Evolutionary conservation across 2,888 invertebrate species (phyloP).

Genomic region (Orthonevra nobilis): DNA sequence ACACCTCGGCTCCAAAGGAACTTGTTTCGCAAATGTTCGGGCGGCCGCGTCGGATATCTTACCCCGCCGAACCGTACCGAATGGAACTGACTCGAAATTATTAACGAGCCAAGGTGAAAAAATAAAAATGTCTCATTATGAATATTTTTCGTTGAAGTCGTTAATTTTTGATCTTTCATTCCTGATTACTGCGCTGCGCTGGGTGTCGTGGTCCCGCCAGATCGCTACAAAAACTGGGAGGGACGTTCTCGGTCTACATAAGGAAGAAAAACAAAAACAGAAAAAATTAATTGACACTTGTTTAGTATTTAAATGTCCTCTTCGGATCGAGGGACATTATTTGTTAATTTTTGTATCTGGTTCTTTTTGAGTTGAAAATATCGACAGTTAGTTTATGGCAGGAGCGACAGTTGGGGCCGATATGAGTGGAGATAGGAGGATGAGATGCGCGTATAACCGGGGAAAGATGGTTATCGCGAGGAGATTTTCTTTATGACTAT

Average conservation of each 20-base stretch:
- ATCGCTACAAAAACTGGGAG: background rate
- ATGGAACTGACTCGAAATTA: slow-evolving; percentile 66
- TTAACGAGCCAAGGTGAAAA: slow-evolving; percentile 68
- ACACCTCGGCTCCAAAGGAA: slow-evolving; percentile 41
- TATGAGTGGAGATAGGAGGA: slow-evolving; percentile 40
- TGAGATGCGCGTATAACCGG: slow-evolving; percentile 54
- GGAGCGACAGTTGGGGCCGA: slow-evolving; percentile 22
- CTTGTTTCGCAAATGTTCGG: slow-evolving; percentile 50
- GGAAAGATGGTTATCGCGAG: slow-evolving; percentile 57
- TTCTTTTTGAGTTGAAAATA: slow-evolving; percentile 18
- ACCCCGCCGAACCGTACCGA: too few species aligned
- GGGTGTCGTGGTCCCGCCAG: slow-evolving; percentile 20
- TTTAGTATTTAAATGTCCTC: slow-evolving; percentile 60
- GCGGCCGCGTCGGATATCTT: background rate
- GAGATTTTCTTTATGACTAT: slow-evolving; percentile 57
- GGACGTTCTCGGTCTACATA: slow-evolving; percentile 24
- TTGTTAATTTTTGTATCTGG: slow-evolving; percentile 45
- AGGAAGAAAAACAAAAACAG: background rate
- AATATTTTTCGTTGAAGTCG: slow-evolving; percentile 70
- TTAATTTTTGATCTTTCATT: slow-evolving; percentile 69
- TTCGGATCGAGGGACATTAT: slow-evolving; percentile 38
- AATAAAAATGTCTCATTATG: slow-evolving; percentile 71
- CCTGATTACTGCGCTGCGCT: slow-evolving; percentile 57
- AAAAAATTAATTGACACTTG: slow-evolving; percentile 63
- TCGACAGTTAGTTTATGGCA: slow-evolving; percentile 47